phyloP scores from a whole-genome alignment of 2,888 invertebrate genomes.

The Drosophila incognita region DNA sequence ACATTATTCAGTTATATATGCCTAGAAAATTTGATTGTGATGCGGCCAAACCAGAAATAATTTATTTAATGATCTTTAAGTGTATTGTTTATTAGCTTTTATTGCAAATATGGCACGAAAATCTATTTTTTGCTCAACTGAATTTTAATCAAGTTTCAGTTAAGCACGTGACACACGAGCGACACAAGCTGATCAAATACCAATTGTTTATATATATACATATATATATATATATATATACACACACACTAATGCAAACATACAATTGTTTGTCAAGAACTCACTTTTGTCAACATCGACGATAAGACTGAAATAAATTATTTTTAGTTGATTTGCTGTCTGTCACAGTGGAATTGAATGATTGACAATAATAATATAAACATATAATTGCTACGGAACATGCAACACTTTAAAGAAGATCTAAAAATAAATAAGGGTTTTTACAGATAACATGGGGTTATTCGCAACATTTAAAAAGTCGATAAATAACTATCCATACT shows the following conservation, averaged over 20 bases:
- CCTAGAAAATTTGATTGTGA: background rate
- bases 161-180: slow-evolving; percentile 34
- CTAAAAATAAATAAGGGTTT: background rate
- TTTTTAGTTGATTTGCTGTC: slow-evolving; percentile 26
- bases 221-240: background rate
- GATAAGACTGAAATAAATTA: slow-evolving; percentile 37
- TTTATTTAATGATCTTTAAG: slow-evolving; percentile 1
- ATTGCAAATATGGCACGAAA: slow-evolving; percentile 9
- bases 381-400: background rate
- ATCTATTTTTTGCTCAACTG: slow-evolving; percentile 5
- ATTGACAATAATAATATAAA: slow-evolving; percentile 2
- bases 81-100: background rate
- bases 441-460: background rate
- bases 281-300: slow-evolving; percentile 11
- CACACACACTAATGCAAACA: background rate
- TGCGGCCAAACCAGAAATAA: background rate
- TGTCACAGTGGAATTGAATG: slow-evolving; percentile 11
- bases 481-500: background rate
- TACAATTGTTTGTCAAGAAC: slow-evolving; percentile 23
- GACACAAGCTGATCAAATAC: slow-evolving; percentile 1
- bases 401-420: background rate
- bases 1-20: background rate
- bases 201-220: background rate
- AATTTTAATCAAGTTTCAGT: slow-evolving; percentile 28
- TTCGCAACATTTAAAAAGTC: background rate